Percentiles rank a stretch among this genome's conserved stretches.
Conservation (phyloP, 37 sponge, comb jelly and placozoan species). For the Cliona cf. orientalis region DNA sequence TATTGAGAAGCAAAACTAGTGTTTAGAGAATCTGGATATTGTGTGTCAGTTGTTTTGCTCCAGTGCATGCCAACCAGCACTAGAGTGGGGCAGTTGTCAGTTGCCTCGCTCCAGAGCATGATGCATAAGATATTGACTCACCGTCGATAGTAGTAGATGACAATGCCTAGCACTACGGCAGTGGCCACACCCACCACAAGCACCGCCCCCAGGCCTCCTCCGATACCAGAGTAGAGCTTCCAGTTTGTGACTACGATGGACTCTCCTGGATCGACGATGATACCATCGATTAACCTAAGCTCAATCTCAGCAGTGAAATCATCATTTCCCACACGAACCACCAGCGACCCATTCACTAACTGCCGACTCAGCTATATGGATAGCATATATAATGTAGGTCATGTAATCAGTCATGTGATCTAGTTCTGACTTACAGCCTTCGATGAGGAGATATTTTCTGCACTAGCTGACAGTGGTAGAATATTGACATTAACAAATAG, state of each 20-base stretch:
- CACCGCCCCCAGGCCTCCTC: constrained; percentile 15
- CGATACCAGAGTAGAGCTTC: constrained; percentile 2
- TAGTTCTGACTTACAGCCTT: neutral
- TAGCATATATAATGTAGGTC: neutral
- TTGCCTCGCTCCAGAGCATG: neutral
- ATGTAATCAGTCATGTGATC: too few species aligned
- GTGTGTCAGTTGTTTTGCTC: neutral
- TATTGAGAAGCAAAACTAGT: too few species aligned
- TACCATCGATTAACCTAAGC: too few species aligned
- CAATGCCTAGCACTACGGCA: constrained; percentile 9
- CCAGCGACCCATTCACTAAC: too few species aligned
- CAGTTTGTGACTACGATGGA: too few species aligned
- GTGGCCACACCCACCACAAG: constrained; percentile 7
- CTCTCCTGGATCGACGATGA: too few species aligned
- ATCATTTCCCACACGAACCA: too few species aligned
- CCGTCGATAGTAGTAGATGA: constrained; percentile 23
- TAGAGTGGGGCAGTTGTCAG: neutral
- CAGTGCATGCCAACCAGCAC: neutral
- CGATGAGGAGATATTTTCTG: neutral
- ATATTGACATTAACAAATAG: constrained; percentile 1
- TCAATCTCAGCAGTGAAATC: too few species aligned
- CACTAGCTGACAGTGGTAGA: neutral
- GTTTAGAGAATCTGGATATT: too few species aligned
- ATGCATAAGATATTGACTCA: neutral
- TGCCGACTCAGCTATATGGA: neutral